Percentiles rank a stretch among this genome's conserved stretches.
phyloP scores from a whole-genome alignment of 2,888 invertebrate species.

The Resseliella maxima region DNA sequence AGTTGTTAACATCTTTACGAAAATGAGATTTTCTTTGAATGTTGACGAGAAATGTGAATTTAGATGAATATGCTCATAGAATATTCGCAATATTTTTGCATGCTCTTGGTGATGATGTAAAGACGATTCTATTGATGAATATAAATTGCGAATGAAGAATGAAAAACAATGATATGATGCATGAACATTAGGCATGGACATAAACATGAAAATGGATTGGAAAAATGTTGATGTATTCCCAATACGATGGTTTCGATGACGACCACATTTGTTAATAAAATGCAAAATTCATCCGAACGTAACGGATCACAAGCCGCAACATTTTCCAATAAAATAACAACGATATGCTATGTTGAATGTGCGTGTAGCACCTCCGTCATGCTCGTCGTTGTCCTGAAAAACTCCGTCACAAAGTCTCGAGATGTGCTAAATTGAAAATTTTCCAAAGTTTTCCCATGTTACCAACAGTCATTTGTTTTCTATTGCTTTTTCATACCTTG shows the following conservation, averaged over 20 bases:
- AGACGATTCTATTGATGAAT: not conserved
- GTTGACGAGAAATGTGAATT: not conserved
- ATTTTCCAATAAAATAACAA: not conserved
- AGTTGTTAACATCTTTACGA: constrained; percentile 24
- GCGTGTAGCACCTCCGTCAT: not conserved
- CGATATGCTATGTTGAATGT: not conserved
- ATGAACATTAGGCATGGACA: no score
- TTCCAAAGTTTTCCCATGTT: constrained; percentile 42
- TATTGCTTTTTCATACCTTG: constrained; percentile 9
- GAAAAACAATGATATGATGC: not conserved
- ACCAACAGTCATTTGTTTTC: constrained; percentile 39
- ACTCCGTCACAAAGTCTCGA: not conserved
- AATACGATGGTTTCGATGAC: not conserved
- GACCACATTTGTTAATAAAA: not conserved
- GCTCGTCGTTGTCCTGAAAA: no score
- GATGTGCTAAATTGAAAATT: constrained; percentile 46
- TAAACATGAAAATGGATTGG: not conserved
- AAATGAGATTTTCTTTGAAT: not conserved
- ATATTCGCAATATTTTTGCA: not conserved
- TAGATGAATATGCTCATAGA: not conserved
- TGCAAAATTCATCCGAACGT: not conserved
- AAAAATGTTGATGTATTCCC: constrained; percentile 34
- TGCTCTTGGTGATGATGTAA: not conserved
- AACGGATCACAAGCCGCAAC: not conserved
- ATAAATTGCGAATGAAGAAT: not conserved